Conservation (phyloP, 2,797 vertebrate species). For the Brachyrhaphis roseni region DNA sequence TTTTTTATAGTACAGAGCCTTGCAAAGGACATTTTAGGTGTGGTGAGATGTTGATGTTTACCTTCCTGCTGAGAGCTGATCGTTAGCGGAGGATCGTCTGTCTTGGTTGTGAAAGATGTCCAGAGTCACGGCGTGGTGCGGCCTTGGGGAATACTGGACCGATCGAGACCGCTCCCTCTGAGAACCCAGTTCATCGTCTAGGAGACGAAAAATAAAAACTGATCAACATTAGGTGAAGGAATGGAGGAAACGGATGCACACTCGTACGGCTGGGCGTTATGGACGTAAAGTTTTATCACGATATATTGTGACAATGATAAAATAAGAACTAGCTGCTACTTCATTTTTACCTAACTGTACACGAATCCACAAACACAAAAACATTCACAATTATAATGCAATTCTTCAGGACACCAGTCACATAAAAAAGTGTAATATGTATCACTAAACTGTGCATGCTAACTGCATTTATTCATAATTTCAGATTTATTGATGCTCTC, state of each 20-base stretch:
- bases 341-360: too few species aligned
- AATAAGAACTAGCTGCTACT: too few species aligned
- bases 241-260: constrained; percentile 2
- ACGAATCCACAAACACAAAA: too few species aligned
- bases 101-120: constrained; percentile 68
- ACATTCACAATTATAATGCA: too few species aligned
- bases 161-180: constrained; percentile 89
- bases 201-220: constrained; percentile 19
- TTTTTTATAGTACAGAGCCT: background rate
- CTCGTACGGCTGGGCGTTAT: too few species aligned
- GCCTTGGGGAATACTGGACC: constrained; percentile 89
- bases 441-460: too few species aligned
- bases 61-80: constrained; percentile 74
- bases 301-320: too few species aligned
- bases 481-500: too few species aligned
- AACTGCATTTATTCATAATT: too few species aligned
- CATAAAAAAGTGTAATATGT: too few species aligned
- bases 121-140: constrained; percentile 87
- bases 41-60: constrained; percentile 34
- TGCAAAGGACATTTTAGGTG: background rate
- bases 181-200: constrained; percentile 68
- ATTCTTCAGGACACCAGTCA: too few species aligned
- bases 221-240: background rate
- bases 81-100: constrained; percentile 60
- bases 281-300: too few species aligned